phyloP scores from a whole-genome alignment of 53 echinoderm and acorn worm genomes.

The Astropecten irregularis region DNA sequence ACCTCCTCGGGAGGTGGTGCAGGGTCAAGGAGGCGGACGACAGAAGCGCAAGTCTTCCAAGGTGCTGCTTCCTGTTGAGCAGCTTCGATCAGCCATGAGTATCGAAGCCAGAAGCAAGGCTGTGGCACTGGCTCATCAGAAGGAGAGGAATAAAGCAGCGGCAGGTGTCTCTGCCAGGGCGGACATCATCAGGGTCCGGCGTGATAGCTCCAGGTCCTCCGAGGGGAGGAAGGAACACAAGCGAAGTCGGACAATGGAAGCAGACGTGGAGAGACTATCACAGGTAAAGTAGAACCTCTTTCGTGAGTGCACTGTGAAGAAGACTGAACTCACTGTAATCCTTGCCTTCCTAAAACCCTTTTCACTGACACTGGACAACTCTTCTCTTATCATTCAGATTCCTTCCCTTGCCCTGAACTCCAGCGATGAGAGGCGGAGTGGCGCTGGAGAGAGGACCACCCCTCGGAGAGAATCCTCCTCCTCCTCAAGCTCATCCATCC shows the following conservation, averaged over 20 bases:
- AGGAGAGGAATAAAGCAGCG: not conserved
- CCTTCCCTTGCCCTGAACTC: conserved; percentile 52
- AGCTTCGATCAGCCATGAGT: conserved; percentile 58
- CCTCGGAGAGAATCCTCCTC: conserved; percentile 4
- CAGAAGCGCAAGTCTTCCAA: conserved; percentile 32
- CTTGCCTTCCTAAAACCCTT: too few relatives aligned
- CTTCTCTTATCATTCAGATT: conserved; percentile 7
- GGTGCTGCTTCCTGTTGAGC: conserved; percentile 67
- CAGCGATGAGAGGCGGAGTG: conserved; percentile 53
- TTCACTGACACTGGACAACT: too few relatives aligned
- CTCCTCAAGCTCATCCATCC: not conserved
- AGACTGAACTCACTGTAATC: too few relatives aligned
- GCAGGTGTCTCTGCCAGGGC: not conserved
- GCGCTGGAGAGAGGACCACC: conserved; percentile 33
- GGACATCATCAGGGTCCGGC: conserved; percentile 44
- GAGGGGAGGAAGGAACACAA: conserved; percentile 73
- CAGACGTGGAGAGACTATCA: not conserved
- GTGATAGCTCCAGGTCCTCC: conserved; percentile 51
- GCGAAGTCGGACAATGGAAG: conserved; percentile 76
- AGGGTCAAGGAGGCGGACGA: not conserved
- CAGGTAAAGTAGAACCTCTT: too few relatives aligned
- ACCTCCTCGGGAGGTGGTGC: not conserved
- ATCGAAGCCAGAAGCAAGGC: conserved; percentile 8
- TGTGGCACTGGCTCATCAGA: not conserved
- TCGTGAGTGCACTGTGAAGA: too few relatives aligned